Evolutionary conservation across 2,113 vertebrate genomes (phyloP).

Genomic region (Myotis brandtii): DNA sequence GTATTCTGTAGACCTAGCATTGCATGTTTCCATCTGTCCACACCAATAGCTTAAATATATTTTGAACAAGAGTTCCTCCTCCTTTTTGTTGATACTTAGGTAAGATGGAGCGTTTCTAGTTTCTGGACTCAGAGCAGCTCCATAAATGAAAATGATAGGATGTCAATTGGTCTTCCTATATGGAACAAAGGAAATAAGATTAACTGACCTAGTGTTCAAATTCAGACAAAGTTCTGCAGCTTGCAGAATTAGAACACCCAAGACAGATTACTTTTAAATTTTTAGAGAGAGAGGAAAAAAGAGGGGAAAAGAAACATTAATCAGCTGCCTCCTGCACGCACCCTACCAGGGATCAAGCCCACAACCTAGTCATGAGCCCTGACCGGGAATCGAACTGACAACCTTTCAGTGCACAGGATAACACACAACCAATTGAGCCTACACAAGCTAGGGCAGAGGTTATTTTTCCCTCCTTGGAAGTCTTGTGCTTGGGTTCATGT

Average conservation of each 20-base stretch:
- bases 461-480: conserved; percentile 24
- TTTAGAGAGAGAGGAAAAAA: no score
- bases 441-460: neutral
- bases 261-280: neutral
- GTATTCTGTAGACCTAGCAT: neutral
- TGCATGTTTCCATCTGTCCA: neutral
- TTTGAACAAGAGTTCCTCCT: neutral
- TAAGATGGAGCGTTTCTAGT: conserved; percentile 27
- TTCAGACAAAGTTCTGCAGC: neutral
- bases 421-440: no score
- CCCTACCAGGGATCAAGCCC: no score
- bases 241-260: conserved; percentile 24
- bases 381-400: no score
- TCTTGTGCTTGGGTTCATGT: neutral
- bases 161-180: neutral
- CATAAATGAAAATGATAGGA: neutral
- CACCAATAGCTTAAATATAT: neutral
- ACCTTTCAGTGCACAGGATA: no score
- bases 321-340: no score
- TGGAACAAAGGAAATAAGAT: neutral
- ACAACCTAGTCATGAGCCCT: no score
- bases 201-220: conserved; percentile 32
- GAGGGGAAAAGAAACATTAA: no score
- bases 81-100: neutral
- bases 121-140: conserved; percentile 37